These are phyloP conservation scores for Drosophila birchii DNA, from an alignment of 2,888 invertebrate species.

Conservation along the genomic window DNA sequence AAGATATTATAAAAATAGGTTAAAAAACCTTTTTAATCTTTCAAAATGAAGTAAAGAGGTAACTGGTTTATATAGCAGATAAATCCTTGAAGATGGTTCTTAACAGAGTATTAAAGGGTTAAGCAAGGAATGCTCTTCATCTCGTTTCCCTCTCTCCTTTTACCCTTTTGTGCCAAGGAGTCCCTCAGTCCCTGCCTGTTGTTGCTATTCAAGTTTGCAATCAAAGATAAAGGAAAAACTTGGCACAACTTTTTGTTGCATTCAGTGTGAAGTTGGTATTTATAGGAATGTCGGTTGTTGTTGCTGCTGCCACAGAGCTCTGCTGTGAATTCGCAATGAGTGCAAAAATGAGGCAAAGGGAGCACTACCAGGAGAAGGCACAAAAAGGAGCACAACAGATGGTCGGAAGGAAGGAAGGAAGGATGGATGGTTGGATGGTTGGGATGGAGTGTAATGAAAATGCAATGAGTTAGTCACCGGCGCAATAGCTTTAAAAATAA, in stretches of 20 bases:
- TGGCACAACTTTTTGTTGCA: conserved; percentile 45
- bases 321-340: conserved; percentile 68
- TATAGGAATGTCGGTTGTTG: conserved; percentile 66
- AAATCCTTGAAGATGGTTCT: background rate
- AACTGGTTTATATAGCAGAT: too few relatives aligned
- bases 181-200: conserved; percentile 23
- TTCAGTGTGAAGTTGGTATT: conserved; percentile 75
- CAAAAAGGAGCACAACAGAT: conserved; percentile 27
- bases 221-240: conserved; percentile 74
- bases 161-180: conserved; percentile 49
- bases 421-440: conserved; percentile 1
- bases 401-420: conserved; percentile 18
- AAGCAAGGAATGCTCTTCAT: conserved; percentile 4
- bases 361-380: background rate
- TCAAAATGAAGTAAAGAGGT: too few relatives aligned
- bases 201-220: conserved; percentile 70
- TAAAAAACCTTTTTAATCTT: background rate
- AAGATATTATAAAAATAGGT: background rate
- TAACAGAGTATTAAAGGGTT: conserved; percentile 5
- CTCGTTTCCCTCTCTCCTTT: background rate
- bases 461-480: conserved; percentile 28
- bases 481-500: conserved; percentile 14
- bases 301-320: conserved; percentile 39
- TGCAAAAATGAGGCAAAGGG: conserved; percentile 24
- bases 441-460: conserved; percentile 7